Percentiles rank a stretch among this genome's conserved stretches.
phyloP scores from a whole-genome alignment of 23 tunicate genomes.

The Pegea sp. region DNA sequence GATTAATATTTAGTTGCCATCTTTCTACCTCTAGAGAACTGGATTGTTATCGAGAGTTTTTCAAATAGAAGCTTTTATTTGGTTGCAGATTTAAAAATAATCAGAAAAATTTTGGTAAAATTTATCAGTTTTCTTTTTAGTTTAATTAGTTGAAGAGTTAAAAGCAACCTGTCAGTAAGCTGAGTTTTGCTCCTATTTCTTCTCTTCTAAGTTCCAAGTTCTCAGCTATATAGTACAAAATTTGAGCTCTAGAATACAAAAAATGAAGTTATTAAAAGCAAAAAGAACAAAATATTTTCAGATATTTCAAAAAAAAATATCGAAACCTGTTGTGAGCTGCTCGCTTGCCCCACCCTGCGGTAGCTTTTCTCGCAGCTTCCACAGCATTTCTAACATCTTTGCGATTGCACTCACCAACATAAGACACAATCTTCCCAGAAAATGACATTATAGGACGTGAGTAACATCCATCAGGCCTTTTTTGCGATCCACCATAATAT shows the following conservation, averaged over 20 bases:
- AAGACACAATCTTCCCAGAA: conserved; percentile 4
- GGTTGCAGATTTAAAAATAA: too few relatives aligned
- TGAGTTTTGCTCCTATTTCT: conserved; percentile 43
- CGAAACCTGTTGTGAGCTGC: conserved; percentile 82
- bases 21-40: too few relatives aligned
- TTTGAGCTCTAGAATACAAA: conserved; percentile 48
- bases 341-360: conserved; percentile 95
- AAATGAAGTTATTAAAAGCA: background rate
- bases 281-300: too few relatives aligned
- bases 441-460: conserved; percentile 37
- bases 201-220: conserved; percentile 60
- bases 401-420: conserved; percentile 53
- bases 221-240: conserved; percentile 95
- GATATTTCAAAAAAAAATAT: background rate
- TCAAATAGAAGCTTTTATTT: too few relatives aligned
- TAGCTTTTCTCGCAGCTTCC: conserved; percentile 86
- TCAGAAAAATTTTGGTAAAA: too few relatives aligned
- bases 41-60: too few relatives aligned
- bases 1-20: background rate
- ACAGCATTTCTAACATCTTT: conserved; percentile 96
- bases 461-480: conserved; percentile 85
- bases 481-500: conserved; percentile 88
- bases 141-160: background rate
- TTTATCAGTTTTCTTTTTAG: too few relatives aligned
- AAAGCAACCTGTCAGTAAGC: conserved; percentile 33